Evolutionary conservation across 2,113 vertebrate species (phyloP).

Genomic region (Trinectes maculatus): DNA sequence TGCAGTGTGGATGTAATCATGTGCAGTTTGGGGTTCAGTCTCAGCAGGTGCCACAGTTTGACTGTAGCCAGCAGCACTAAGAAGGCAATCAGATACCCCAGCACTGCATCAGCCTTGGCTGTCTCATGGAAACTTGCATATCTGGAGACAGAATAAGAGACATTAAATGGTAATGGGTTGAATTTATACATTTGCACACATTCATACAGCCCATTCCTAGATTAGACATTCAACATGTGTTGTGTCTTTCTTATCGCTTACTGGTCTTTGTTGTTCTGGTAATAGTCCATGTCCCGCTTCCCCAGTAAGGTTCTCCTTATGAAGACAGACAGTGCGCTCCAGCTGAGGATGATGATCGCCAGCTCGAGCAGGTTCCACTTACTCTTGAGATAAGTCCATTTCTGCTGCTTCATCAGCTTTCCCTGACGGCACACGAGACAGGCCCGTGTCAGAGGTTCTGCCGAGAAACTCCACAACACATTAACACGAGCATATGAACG

Average conservation of each 20-base stretch:
- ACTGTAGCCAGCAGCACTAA: conserved; percentile 92
- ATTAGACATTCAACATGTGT: neutral
- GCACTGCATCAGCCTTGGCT: conserved; percentile 86
- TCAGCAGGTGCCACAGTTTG: conserved; percentile 95
- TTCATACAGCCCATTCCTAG: neutral
- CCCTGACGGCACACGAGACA: conserved; percentile 77
- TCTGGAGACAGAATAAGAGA: conserved; percentile 73
- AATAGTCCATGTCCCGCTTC: conserved; percentile 85
- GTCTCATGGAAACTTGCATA: conserved; percentile 91
- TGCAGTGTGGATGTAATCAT: conserved; percentile 92
- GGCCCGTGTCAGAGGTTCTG: neutral
- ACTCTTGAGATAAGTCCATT: conserved; percentile 88
- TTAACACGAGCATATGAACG: neutral
- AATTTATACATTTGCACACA: too few relatives aligned
- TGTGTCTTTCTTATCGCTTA: conserved; percentile 68
- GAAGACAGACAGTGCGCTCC: conserved; percentile 90
- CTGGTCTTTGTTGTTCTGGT: conserved; percentile 86
- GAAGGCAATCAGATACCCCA: conserved; percentile 94
- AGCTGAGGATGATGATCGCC: conserved; percentile 90
- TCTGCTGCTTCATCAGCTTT: conserved; percentile 86
- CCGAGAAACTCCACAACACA: neutral
- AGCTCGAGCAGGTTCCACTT: conserved; percentile 93
- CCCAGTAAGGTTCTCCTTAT: conserved; percentile 89
- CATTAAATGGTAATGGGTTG: too few relatives aligned
- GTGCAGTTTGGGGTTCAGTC: conserved; percentile 93